phyloP scores from a whole-genome alignment of 2,113 vertebrate genomes.

The Cygnus buccinator region DNA sequence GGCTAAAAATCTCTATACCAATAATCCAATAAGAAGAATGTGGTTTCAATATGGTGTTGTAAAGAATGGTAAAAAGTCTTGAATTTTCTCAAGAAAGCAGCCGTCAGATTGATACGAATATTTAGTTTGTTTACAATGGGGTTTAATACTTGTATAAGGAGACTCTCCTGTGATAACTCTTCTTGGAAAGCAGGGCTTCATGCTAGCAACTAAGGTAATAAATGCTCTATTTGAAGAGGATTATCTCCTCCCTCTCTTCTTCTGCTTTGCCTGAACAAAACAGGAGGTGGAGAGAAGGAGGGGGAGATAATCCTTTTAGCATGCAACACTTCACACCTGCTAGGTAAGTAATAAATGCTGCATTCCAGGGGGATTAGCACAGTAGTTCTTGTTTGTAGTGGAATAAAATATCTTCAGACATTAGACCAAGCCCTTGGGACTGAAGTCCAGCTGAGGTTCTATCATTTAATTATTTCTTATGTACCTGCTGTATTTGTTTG shows the following conservation, averaged over 20 bases:
- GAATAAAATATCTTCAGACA: slow-evolving; percentile 49
- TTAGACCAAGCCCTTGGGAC: neutral
- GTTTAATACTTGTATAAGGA: slow-evolving; percentile 25
- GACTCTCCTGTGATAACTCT: neutral
- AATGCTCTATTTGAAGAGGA: slow-evolving; percentile 59
- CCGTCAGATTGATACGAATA: neutral
- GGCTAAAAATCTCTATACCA: neutral
- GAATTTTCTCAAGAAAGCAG: neutral
- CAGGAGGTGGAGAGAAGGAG: neutral
- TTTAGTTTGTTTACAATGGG: slow-evolving; percentile 33
- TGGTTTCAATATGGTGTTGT: neutral
- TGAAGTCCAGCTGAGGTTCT: neutral
- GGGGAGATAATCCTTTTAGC: slow-evolving; percentile 45
- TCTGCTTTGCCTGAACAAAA: slow-evolving; percentile 37
- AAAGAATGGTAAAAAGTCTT: neutral
- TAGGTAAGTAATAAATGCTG: slow-evolving; percentile 59
- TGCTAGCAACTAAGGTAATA: neutral
- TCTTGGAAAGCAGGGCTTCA: neutral
- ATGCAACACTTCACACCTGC: slow-evolving; percentile 37
- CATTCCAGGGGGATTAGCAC: slow-evolving; percentile 46
- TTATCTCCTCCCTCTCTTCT: slow-evolving; percentile 47
- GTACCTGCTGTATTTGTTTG: neutral
- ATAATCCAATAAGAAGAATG: neutral
- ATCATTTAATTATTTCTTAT: slow-evolving; percentile 7
- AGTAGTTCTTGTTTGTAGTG: neutral